Percentiles rank a stretch among this genome's conserved stretches.
Evolutionary conservation across 2,797 vertebrate species (phyloP).

Genomic region (Dromococcyx pavoninus): DNA sequence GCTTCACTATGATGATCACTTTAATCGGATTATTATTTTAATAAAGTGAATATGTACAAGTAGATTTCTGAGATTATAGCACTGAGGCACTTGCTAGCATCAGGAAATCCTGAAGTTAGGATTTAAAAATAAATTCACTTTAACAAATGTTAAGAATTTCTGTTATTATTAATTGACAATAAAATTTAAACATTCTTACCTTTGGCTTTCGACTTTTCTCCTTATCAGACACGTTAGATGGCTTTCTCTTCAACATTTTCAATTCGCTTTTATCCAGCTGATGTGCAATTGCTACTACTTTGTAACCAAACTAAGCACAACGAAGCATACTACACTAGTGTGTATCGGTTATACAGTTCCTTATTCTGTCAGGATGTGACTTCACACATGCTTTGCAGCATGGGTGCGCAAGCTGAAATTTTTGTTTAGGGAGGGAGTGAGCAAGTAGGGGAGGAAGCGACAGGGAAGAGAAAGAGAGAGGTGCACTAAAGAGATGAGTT

Average conservation of each 20-base stretch:
- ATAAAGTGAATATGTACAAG: background rate
- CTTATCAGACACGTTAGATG: constrained; percentile 92
- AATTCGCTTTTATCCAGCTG: background rate
- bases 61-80: background rate
- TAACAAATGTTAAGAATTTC: background rate
- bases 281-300: background rate
- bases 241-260: constrained; percentile 91
- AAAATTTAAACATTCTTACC: constrained; percentile 79
- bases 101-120: background rate
- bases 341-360: constrained; percentile 65
- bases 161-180: background rate
- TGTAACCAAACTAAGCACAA: background rate
- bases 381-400: background rate
- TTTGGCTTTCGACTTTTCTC: constrained; percentile 88
- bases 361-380: constrained; percentile 76
- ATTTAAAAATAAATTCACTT: background rate
- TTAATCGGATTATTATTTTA: background rate
- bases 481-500: background rate
- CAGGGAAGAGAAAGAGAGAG: background rate
- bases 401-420: background rate
- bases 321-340: background rate
- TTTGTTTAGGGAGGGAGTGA: background rate
- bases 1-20: background rate
- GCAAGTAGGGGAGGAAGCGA: background rate
- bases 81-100: background rate